A percentile compares a stretch with the other conserved stretches of the same genome.
Conservation (phyloP, 2,888 invertebrate genomes). For the Hoplodrina blanda region DNA sequence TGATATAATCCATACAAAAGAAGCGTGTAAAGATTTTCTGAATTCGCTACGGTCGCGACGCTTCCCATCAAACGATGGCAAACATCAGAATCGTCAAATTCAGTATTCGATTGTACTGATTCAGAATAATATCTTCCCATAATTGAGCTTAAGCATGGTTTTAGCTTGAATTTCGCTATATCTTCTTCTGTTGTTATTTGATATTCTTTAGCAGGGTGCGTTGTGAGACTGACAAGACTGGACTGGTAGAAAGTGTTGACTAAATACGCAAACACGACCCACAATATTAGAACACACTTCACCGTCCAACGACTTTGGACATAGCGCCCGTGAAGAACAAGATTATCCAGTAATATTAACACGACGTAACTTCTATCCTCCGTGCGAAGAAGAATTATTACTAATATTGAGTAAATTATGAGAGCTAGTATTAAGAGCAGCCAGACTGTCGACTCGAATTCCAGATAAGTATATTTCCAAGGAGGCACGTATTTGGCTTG, state of each 20-base stretch:
- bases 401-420: slow-evolving; percentile 39
- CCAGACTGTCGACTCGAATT: slow-evolving; percentile 58
- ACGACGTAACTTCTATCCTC: slow-evolving; percentile 47
- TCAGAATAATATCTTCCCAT: slow-evolving; percentile 59
- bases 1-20: slow-evolving; percentile 65
- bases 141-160: slow-evolving; percentile 52
- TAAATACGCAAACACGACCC: slow-evolving; percentile 74
- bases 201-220: slow-evolving; percentile 56
- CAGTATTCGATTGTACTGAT: slow-evolving; percentile 34
- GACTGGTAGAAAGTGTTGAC: slow-evolving; percentile 67
- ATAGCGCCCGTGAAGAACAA: slow-evolving; percentile 43
- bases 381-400: slow-evolving; percentile 33
- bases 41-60: slow-evolving; percentile 68
- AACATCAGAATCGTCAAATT: slow-evolving; percentile 15
- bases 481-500: slow-evolving; percentile 20
- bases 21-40: slow-evolving; percentile 68
- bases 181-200: slow-evolving; percentile 60
- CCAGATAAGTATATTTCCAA: slow-evolving; percentile 63
- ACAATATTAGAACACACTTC: slow-evolving; percentile 66
- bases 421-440: slow-evolving; percentile 47
- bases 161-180: slow-evolving; percentile 23
- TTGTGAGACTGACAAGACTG: slow-evolving; percentile 66
- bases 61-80: slow-evolving; percentile 64
- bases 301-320: slow-evolving; percentile 39
- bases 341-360: slow-evolving; percentile 36